These are phyloP conservation scores for Zophobas atratus DNA, from an alignment of 1,140 invertebrate genomes.

Conservation along the genomic window DNA sequence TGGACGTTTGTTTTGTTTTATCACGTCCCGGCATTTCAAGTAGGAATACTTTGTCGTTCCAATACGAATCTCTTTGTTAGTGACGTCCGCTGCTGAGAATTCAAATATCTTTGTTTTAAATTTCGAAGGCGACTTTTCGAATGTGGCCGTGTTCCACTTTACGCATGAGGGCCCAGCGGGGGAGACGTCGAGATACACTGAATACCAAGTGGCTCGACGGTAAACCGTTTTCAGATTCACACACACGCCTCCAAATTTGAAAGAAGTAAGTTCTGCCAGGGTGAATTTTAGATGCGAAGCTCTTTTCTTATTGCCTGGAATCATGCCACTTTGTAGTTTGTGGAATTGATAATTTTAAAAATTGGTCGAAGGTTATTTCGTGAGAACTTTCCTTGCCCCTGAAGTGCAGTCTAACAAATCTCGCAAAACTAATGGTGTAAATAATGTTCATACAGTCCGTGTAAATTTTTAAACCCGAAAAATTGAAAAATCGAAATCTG, in stretches of 20 bases:
- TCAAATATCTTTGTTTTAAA: conserved; percentile 59
- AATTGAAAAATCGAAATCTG: no score
- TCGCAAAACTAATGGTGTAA: no score
- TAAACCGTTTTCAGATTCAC: conserved; percentile 31
- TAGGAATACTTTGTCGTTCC: conserved; percentile 52
- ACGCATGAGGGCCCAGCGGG: conserved; percentile 43
- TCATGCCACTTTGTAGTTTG: no score
- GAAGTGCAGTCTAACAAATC: no score
- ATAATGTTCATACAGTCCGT: no score
- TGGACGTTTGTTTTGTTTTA: conserved; percentile 63
- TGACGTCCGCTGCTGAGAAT: conserved; percentile 53
- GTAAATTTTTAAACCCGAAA: no score
- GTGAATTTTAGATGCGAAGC: conserved; percentile 15
- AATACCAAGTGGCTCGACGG: conserved; percentile 49
- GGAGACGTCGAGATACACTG: conserved; percentile 35
- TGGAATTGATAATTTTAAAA: no score
- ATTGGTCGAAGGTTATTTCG: no score
- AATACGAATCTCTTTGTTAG: conserved; percentile 52
- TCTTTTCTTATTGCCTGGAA: conserved; percentile 2
- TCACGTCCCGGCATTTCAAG: conserved; percentile 61
- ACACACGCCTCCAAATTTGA: conserved; percentile 13
- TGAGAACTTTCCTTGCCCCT: no score
- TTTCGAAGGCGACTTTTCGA: conserved; percentile 55
- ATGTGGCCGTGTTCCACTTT: conserved; percentile 51
- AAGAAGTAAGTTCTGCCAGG: conserved; percentile 2